These are phyloP conservation scores for Ceyx melanurus DNA, from an alignment of 2,113 vertebrate genomes.

Conservation along the genomic window DNA sequence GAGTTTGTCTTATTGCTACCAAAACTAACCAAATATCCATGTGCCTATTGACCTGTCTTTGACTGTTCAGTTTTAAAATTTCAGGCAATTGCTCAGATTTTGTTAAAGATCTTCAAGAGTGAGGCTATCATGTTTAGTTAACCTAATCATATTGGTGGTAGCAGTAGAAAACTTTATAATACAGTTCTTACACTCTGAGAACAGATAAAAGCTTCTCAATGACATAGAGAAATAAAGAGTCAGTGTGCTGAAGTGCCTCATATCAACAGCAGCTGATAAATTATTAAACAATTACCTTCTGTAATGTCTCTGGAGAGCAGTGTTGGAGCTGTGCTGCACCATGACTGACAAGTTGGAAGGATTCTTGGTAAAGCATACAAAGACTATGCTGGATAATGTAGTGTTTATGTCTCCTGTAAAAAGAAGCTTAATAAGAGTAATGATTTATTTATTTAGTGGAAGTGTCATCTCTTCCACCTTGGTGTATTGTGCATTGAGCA, in stretches of 20 bases:
- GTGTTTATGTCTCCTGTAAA: slow-evolving; percentile 17
- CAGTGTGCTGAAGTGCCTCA: slow-evolving; percentile 15
- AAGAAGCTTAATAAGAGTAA: slow-evolving; percentile 1
- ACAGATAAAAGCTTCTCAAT: slow-evolving; percentile 52
- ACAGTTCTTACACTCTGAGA: neutral
- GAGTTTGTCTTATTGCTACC: neutral
- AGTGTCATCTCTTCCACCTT: neutral
- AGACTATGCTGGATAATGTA: neutral
- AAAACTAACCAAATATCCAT: neutral
- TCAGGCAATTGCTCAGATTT: neutral
- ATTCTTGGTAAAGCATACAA: slow-evolving; percentile 37
- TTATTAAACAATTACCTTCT: slow-evolving; percentile 67
- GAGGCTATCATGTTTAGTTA: neutral
- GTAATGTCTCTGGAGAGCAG: slow-evolving; percentile 45
- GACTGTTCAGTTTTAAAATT: neutral
- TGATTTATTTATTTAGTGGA: slow-evolving; percentile 29
- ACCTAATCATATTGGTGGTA: neutral
- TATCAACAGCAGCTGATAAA: slow-evolving; percentile 65
- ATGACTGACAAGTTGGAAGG: slow-evolving; percentile 62
- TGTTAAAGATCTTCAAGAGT: neutral
- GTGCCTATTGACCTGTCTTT: neutral
- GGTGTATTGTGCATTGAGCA: slow-evolving; percentile 8
- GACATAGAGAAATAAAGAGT: slow-evolving; percentile 64
- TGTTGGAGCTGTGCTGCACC: neutral
- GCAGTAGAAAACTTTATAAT: slow-evolving; percentile 31